phyloP scores from a whole-genome alignment of 2,888 invertebrate genomes.

The Troides helena region DNA sequence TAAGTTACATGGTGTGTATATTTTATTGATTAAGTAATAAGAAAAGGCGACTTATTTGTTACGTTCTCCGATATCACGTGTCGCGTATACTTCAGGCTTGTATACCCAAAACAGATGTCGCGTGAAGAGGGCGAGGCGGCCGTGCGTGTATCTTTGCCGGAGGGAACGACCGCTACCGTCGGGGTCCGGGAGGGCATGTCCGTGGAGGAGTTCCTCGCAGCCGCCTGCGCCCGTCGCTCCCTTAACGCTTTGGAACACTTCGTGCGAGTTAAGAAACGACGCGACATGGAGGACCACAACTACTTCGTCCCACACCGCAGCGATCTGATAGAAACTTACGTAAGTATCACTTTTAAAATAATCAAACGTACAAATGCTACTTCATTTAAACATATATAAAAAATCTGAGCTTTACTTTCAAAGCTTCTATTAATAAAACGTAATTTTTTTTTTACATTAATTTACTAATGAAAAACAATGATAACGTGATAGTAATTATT shows the following conservation, averaged over 20 bases:
- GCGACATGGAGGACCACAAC: constrained; percentile 97
- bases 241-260: constrained; percentile 97
- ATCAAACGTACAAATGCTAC: background rate
- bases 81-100: background rate
- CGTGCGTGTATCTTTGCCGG: constrained; percentile 94
- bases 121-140: constrained; percentile 93
- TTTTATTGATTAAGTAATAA: background rate
- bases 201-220: constrained; percentile 96
- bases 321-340: constrained; percentile 96
- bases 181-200: constrained; percentile 95
- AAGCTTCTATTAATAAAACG: too few relatives aligned
- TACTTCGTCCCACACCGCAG: constrained; percentile 97
- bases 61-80: background rate
- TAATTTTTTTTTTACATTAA: too few relatives aligned
- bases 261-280: constrained; percentile 95
- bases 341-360: constrained; percentile 80
- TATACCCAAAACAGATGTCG: constrained; percentile 83
- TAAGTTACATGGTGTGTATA: too few relatives aligned
- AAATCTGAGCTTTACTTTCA: too few relatives aligned
- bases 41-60: background rate
- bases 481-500: too few relatives aligned
- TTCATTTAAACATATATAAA: too few relatives aligned
- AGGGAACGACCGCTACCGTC: constrained; percentile 90
- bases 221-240: constrained; percentile 94
- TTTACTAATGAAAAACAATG: too few relatives aligned